Evolutionary conservation across 2,113 vertebrate genomes (phyloP).

Genomic region (Pteropus alecto): DNA sequence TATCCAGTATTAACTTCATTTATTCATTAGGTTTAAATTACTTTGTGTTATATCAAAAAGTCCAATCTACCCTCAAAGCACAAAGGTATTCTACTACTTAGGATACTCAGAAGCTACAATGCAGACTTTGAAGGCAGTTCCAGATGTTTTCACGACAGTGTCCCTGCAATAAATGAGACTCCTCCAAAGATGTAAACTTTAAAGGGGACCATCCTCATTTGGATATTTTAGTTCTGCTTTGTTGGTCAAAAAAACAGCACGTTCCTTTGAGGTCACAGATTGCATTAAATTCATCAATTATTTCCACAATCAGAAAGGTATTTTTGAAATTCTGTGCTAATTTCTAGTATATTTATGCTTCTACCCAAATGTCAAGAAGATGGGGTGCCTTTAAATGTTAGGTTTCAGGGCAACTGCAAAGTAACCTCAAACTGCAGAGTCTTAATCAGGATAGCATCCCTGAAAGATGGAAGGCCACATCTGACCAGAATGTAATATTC

Average conservation of each 20-base stretch:
- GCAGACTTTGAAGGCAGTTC: not conserved
- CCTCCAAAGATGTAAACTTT: not conserved
- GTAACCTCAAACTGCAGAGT: not conserved
- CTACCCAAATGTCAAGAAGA: not conserved
- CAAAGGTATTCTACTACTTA: not conserved
- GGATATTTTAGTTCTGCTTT: not conserved
- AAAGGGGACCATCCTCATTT: not conserved
- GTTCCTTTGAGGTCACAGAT: not conserved
- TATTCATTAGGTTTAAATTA: not conserved
- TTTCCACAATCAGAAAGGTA: not conserved
- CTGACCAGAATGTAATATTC: not conserved
- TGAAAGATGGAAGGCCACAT: not conserved
- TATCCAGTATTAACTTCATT: not conserved
- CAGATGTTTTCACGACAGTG: not conserved
- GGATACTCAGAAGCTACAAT: not conserved
- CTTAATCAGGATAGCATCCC: not conserved
- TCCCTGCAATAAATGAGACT: not conserved
- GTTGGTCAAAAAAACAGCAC: not conserved
- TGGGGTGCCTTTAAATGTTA: not conserved
- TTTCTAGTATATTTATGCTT: not conserved
- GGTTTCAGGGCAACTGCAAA: not conserved
- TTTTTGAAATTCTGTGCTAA: not conserved
- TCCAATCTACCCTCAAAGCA: not conserved
- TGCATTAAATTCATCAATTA: not conserved
- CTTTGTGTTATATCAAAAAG: not conserved